Evolutionary conservation across 2,113 vertebrate species (phyloP).

Genomic region (Microcebus murinus): DNA sequence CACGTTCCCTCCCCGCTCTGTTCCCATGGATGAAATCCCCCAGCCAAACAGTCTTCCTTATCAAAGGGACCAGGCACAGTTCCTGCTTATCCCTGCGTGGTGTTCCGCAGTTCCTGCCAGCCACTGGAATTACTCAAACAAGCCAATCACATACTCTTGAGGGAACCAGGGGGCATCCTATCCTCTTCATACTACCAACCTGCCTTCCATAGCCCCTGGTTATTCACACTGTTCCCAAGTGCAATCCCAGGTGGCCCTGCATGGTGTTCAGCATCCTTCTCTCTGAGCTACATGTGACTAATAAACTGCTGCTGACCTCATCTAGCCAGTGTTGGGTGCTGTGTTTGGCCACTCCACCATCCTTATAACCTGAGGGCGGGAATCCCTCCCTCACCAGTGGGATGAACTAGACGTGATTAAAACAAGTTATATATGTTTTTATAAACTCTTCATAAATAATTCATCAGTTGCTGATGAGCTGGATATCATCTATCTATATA

Average conservation of each 20-base stretch:
- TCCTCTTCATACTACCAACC: background rate
- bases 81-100: background rate
- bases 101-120: background rate
- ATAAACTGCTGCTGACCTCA: no score
- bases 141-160: background rate
- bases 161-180: background rate
- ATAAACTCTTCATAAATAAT: background rate
- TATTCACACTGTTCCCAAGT: background rate
- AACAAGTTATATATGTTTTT: background rate
- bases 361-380: no score
- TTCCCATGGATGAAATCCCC: background rate
- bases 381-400: background rate
- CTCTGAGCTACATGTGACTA: background rate
- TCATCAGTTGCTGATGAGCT: background rate
- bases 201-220: background rate
- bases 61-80: background rate
- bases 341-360: background rate
- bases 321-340: background rate
- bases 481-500: background rate
- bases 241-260: background rate
- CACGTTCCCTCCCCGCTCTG: background rate
- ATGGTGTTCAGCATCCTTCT: no score
- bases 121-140: background rate
- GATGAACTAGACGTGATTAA: background rate
- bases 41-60: background rate